Conservation (phyloP, 35 echinoderm and acorn worm genomes). For the Apostichopus californicus region DNA sequence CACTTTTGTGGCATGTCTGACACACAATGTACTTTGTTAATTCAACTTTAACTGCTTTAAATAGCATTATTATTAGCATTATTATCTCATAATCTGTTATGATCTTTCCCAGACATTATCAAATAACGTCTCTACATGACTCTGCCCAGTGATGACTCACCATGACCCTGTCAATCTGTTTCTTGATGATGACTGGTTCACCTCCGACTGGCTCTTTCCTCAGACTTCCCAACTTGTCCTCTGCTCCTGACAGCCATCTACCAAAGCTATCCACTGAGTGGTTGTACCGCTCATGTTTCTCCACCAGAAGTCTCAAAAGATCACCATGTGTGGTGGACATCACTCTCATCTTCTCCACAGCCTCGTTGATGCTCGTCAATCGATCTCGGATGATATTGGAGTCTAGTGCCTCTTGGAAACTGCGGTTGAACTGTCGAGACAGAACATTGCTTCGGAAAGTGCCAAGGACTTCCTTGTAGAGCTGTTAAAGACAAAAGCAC, state of each 20-base stretch:
- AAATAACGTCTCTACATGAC: no score
- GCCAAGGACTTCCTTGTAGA: constrained; percentile 68
- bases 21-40: no score
- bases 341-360: constrained; percentile 65
- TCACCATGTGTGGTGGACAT: constrained; percentile 46
- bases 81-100: no score
- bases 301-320: constrained; percentile 60
- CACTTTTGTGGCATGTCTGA: no score
- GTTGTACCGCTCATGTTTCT: constrained; percentile 84
- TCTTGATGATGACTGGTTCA: constrained; percentile 76
- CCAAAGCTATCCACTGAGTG: constrained; percentile 67
- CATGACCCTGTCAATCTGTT: constrained; percentile 87
- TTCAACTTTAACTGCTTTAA: no score
- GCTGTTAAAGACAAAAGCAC: constrained; percentile 35
- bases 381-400: constrained; percentile 65
- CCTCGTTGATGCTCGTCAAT: constrained; percentile 59
- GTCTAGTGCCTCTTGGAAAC: constrained; percentile 85
- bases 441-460: constrained; percentile 77
- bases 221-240: constrained; percentile 67
- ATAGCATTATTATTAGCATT: no score
- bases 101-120: no score
- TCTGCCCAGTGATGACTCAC: constrained; percentile 23
- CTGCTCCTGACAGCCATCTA: constrained; percentile 73
- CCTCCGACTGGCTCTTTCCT: constrained; percentile 83
- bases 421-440: constrained; percentile 79